Evolutionary conservation across 2,113 vertebrate genomes (phyloP).

Genomic region (Aphyosemion australe): DNA sequence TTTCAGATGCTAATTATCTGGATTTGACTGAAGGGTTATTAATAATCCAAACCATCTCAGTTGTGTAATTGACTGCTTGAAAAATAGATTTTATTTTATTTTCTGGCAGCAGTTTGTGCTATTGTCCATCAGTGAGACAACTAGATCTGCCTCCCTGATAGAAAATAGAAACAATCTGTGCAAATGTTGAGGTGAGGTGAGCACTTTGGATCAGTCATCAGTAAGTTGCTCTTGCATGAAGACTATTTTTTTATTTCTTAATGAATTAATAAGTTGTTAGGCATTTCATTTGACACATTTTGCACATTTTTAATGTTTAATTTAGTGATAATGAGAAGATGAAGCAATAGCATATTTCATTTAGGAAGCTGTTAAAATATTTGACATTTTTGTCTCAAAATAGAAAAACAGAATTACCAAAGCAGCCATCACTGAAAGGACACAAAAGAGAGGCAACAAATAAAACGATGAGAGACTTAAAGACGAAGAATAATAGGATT

Average conservation of each 20-base stretch:
- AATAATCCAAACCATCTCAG: slow-evolving; percentile 58
- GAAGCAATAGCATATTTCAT: too few species aligned
- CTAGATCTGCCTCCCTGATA: slow-evolving; percentile 29
- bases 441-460: not conserved
- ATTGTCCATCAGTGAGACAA: slow-evolving; percentile 34
- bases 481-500: not conserved
- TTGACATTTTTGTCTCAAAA: too few species aligned
- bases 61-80: slow-evolving; percentile 63
- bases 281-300: not conserved
- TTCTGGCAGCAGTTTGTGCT: slow-evolving; percentile 40
- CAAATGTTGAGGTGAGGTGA: not conserved
- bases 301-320: not conserved
- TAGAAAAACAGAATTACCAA: too few species aligned
- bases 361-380: not conserved
- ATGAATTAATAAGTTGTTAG: not conserved
- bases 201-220: too few species aligned
- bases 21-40: slow-evolving; percentile 41
- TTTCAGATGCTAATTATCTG: slow-evolving; percentile 56
- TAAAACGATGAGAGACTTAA: not conserved
- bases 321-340: not conserved
- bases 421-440: too few species aligned
- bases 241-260: not conserved
- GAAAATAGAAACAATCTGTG: not conserved
- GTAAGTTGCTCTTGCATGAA: not conserved
- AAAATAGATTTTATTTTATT: slow-evolving; percentile 49